Evolutionary conservation across 2,113 vertebrate species (phyloP).

Genomic region (Plestiodon gilberti): DNA sequence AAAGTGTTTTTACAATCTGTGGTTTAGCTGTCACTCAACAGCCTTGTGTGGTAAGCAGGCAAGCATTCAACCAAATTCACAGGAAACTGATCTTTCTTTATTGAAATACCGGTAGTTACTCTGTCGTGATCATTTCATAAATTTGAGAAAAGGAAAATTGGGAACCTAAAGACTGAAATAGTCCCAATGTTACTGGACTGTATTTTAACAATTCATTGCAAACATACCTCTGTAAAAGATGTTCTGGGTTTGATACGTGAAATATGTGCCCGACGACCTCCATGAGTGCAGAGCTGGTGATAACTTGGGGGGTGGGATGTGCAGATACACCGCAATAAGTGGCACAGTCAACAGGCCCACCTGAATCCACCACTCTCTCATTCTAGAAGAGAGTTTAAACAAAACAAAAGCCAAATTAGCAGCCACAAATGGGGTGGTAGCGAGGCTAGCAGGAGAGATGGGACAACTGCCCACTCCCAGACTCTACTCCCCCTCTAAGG

Average conservation of each 20-base stretch:
- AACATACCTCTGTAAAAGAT: slow-evolving; percentile 91
- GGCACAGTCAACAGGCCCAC: slow-evolving; percentile 86
- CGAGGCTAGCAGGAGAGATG: background rate
- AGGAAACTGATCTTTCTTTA: too few species aligned
- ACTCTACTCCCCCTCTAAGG: background rate
- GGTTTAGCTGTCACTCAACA: too few species aligned
- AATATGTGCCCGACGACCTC: slow-evolving; percentile 81
- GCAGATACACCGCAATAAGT: slow-evolving; percentile 89
- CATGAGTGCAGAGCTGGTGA: slow-evolving; percentile 87
- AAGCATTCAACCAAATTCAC: too few species aligned
- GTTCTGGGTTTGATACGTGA: slow-evolving; percentile 83
- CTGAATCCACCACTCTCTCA: slow-evolving; percentile 95
- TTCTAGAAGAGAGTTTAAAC: slow-evolving; percentile 61
- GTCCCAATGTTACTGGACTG: too few species aligned
- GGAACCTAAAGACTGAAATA: too few species aligned
- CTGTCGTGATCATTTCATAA: too few species aligned
- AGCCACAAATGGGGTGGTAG: background rate
- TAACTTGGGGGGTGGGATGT: slow-evolving; percentile 88
- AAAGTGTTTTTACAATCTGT: too few species aligned
- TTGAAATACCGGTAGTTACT: too few species aligned
- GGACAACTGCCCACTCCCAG: too few species aligned
- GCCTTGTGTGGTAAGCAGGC: too few species aligned
- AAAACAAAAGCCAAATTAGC: slow-evolving; percentile 2
- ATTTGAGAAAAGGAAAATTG: too few species aligned
- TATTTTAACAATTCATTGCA: background rate